Evolutionary conservation across 2,797 vertebrate genomes (phyloP), one percentile per base, ranked within the genome.

Genomic region (Anguilla pacifica): DNA sequence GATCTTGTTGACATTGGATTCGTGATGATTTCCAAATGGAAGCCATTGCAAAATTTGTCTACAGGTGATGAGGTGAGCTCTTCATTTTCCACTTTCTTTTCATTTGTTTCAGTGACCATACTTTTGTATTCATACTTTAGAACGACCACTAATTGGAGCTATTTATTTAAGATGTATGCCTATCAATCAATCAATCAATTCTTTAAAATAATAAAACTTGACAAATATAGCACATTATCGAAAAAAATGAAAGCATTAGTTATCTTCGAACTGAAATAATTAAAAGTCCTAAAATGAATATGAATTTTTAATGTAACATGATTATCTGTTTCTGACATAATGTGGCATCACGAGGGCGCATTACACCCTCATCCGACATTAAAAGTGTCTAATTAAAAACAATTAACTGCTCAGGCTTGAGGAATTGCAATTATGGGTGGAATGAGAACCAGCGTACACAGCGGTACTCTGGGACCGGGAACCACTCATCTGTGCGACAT

Each of bases 301-400:
- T 28, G 7, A 25, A 7, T 70, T 67, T 70, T 70, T 70, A 6
- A 70, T 70, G 64, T 70, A 28, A 28, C 64, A 28, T n/a, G n/a
- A 70, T 70, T 70, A 70, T 70, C 64, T 70, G 64, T 70, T 70
- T 70, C n/a, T 28, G 64, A 70, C n/a, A 70, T 70, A 70, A 70
- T 70, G 64, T 28, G 25, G 9, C 64, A n/a, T 28, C 64, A 28
- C n/a, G 25, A 70, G n/a, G 25, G 64, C 64, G 7, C 64, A 70
- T n/a, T 70, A 70, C 28, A 6, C 43, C 25, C 25, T 70, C 64
- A 70, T 70, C 10, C n/a, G 64, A 70, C 25, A 70, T 70, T 70
- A 70, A 70, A 70, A n/a, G 22, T 70, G 64, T 28, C 6, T 28
- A 70, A 70, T 70, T 70, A 70, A 70, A 70, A 70, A 70, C 25